Percentiles rank a stretch among this genome's conserved stretches.
Evolutionary conservation across 2,888 invertebrate species (phyloP).

Genomic region (Brachylomia viminalis): DNA sequence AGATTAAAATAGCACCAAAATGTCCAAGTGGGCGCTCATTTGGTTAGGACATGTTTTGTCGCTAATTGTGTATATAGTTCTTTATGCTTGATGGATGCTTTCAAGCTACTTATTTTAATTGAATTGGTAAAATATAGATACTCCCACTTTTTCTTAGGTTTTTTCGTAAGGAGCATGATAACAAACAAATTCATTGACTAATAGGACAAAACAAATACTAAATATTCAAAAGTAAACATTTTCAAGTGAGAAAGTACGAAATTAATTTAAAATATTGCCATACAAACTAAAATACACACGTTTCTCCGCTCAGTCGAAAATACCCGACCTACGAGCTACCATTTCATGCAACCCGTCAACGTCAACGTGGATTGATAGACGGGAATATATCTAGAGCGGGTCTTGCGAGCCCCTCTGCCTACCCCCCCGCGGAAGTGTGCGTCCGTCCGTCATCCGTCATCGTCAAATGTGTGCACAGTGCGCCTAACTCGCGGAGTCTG

Average conservation of each 20-base stretch:
- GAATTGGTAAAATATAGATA: background rate
- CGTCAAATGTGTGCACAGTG: constrained; percentile 77
- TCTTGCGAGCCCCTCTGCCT: constrained; percentile 69
- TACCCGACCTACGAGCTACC: constrained; percentile 67
- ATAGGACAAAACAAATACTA: background rate
- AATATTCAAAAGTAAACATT: background rate
- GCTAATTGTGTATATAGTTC: too few species aligned
- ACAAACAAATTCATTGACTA: background rate
- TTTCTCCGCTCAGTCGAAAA: constrained; percentile 66
- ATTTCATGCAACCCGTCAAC: constrained; percentile 82
- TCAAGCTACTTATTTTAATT: background rate
- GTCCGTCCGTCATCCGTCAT: constrained; percentile 83
- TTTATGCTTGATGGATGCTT: too few species aligned
- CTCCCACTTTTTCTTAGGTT: background rate
- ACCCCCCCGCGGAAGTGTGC: constrained; percentile 70
- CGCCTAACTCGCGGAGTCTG: constrained; percentile 52
- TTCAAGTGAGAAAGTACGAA: background rate
- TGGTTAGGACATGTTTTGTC: too few species aligned
- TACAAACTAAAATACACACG: constrained; percentile 59
- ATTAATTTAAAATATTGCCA: constrained; percentile 46
- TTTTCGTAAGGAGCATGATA: background rate
- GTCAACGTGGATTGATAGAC: constrained; percentile 83
- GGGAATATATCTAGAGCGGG: constrained; percentile 82
- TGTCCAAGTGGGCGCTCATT: too few species aligned
- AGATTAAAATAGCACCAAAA: too few species aligned